Percentiles rank a stretch among this genome's conserved stretches.
Conservation (phyloP, 2,888 invertebrate genomes). For the Syrista parreyssii region DNA sequence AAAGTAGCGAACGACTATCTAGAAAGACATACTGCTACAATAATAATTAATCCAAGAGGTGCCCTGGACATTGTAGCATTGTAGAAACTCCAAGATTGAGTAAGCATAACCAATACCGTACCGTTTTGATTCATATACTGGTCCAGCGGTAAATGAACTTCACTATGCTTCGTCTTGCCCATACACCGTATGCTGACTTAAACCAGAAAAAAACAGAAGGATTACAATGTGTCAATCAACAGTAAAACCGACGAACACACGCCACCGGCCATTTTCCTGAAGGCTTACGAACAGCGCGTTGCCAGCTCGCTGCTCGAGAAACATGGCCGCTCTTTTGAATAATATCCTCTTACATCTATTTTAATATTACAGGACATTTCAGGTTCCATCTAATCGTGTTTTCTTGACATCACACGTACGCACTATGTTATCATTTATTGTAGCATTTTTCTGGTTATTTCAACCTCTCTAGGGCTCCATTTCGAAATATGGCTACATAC, state of each 20-base stretch:
- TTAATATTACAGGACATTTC: not conserved
- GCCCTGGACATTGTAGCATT: not conserved
- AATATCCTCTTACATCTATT: not conserved
- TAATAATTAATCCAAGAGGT: not conserved
- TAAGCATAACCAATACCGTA: not conserved
- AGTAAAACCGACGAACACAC: constrained; percentile 43
- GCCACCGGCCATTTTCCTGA: constrained; percentile 59
- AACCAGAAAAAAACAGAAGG: constrained; percentile 14
- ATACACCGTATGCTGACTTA: not conserved
- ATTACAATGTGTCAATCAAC: constrained; percentile 34
- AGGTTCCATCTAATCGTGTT: not conserved
- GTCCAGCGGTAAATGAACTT: not conserved
- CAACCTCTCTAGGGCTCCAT: not conserved
- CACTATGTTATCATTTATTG: not conserved
- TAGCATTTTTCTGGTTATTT: not conserved
- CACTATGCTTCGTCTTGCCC: not conserved
- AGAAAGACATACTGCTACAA: not conserved
- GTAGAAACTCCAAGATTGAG: not conserved
- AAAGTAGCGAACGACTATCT: not conserved
- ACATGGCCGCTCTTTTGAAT: constrained; percentile 6
- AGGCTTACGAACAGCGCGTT: not conserved
- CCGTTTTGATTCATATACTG: not conserved
- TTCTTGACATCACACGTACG: not conserved
- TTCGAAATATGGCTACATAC: constrained; percentile 5
- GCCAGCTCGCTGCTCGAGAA: constrained; percentile 1